Evolutionary conservation across 2,113 vertebrate species (phyloP).

Genomic region (Mixornis gularis): DNA sequence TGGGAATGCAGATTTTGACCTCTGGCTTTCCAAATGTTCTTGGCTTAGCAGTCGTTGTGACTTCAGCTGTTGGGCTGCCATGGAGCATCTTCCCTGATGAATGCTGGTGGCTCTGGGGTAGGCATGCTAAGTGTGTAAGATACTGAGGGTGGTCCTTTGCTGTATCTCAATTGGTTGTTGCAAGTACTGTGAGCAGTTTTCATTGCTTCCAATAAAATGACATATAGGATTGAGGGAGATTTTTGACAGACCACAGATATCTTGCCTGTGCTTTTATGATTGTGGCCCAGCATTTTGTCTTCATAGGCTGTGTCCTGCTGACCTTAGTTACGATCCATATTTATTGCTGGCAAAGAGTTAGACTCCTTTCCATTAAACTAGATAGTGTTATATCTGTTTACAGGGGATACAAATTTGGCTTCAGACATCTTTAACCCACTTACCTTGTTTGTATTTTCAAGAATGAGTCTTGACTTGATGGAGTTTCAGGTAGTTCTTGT

Average conservation of each 20-base stretch:
- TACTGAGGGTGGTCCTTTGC: background rate
- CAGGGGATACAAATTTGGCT: background rate
- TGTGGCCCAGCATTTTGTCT: background rate
- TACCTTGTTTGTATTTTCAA: background rate
- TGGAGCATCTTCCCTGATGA: background rate
- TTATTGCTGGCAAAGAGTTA: background rate
- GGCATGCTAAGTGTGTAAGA: background rate
- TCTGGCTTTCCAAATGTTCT: background rate
- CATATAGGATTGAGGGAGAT: background rate
- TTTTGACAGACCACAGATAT: background rate
- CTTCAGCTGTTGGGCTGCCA: background rate
- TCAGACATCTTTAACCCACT: background rate
- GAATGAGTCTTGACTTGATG: background rate
- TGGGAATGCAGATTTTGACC: background rate
- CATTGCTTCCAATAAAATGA: background rate
- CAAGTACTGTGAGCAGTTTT: background rate
- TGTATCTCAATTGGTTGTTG: background rate
- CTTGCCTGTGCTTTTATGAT: background rate
- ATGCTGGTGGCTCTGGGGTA: background rate
- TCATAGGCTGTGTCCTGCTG: background rate
- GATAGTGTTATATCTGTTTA: background rate
- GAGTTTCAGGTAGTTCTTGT: background rate
- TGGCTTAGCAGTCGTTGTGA: background rate
- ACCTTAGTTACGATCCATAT: background rate
- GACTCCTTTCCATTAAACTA: background rate